Evolutionary conservation across 2,797 vertebrate genomes (phyloP).

Genomic region (Karalla daura): DNA sequence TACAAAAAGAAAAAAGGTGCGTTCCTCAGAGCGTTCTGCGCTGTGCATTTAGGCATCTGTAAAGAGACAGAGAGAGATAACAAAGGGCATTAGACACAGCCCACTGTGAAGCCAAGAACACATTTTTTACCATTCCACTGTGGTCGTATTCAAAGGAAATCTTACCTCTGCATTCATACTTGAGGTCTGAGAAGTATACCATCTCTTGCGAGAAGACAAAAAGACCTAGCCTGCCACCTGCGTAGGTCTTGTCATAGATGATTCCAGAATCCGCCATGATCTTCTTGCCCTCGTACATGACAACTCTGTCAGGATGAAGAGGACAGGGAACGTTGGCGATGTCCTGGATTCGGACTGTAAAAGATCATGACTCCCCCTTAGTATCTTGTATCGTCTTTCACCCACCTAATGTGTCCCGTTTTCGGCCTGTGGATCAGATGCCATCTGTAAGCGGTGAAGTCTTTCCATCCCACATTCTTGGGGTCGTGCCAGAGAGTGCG

Average conservation of each 20-base stretch:
- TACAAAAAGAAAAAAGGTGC: conserved; percentile 94
- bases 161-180: conserved; percentile 99
- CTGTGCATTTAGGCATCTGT: conserved; percentile 90
- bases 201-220: conserved; percentile 99
- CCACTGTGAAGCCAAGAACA: no score
- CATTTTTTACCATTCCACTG: no score
- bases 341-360: neutral
- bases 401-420: conserved; percentile 95
- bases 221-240: conserved; percentile 94
- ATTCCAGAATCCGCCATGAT: conserved; percentile 98
- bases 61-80: conserved; percentile 24
- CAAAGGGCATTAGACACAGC: neutral
- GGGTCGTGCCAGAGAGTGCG: conserved; percentile 98
- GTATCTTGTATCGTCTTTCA: no score
- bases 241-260: conserved; percentile 98
- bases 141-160: no score
- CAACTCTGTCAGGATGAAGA: conserved; percentile 84
- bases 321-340: neutral
- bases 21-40: conserved; percentile 85
- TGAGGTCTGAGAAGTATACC: conserved; percentile 99
- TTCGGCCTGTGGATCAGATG: conserved; percentile 96
- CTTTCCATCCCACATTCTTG: conserved; percentile 96
- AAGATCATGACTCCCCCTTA: neutral
- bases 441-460: conserved; percentile 99
- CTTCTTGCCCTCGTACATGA: conserved; percentile 99